These are phyloP conservation scores for Pterostichus madidus DNA, from an alignment of 2,888 invertebrate species.

Conservation along the genomic window DNA sequence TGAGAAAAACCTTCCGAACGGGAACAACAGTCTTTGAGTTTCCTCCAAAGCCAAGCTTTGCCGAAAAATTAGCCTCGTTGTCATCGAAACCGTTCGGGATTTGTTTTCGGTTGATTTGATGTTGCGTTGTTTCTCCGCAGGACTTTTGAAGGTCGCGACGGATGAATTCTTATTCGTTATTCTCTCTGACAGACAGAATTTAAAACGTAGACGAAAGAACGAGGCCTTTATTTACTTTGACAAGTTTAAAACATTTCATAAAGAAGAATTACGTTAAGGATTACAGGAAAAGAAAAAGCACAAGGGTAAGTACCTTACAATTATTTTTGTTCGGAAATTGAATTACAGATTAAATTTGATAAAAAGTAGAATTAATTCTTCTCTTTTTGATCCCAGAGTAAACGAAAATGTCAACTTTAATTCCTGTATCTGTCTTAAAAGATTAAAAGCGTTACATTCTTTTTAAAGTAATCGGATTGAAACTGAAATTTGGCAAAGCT, in stretches of 20 bases:
- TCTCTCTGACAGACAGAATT: too few species aligned
- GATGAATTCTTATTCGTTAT: neutral
- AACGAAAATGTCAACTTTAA: constrained; percentile 25
- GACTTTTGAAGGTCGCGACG: constrained; percentile 4
- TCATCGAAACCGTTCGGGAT: constrained; percentile 65
- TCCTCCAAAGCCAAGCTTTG: constrained; percentile 50
- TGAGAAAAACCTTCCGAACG: constrained; percentile 32
- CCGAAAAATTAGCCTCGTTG: constrained; percentile 64
- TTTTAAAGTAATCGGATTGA: constrained; percentile 43
- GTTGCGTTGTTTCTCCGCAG: constrained; percentile 12
- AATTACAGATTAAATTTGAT: constrained; percentile 11
- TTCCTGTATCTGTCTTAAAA: constrained; percentile 19
- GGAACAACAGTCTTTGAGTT: constrained; percentile 39
- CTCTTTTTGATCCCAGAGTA: neutral
- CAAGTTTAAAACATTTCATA: neutral
- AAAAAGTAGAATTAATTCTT: constrained; percentile 1
- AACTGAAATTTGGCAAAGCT: constrained; percentile 46
- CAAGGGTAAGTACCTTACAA: neutral
- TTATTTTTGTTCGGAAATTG: neutral
- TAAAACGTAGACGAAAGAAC: neutral
- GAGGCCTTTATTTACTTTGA: neutral
- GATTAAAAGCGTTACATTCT: constrained; percentile 39
- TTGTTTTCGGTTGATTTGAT: constrained; percentile 63
- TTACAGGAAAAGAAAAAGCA: neutral
- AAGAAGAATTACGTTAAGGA: neutral